phyloP scores from a whole-genome alignment of 1,140 invertebrate genomes.

The Cydia fagiglandana region DNA sequence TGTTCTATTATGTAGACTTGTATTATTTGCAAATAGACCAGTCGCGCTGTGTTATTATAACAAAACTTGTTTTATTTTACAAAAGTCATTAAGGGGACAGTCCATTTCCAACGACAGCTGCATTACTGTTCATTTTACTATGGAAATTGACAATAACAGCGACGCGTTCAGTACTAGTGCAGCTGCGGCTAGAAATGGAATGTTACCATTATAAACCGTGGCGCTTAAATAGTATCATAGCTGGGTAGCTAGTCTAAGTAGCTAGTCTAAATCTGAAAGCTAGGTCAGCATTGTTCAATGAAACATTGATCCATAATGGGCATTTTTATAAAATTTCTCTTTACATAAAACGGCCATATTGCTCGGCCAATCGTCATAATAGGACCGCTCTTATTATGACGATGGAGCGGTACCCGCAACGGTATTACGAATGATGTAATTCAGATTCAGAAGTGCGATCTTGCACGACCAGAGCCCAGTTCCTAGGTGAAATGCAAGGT shows the following conservation, averaged over 20 bases:
- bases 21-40: too few relatives aligned
- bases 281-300: constrained; percentile 4
- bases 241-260: neutral
- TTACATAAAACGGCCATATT: constrained; percentile 40
- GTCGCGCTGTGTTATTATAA: too few relatives aligned
- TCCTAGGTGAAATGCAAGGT: constrained; percentile 59
- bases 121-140: too few relatives aligned
- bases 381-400: constrained; percentile 36
- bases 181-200: too few relatives aligned
- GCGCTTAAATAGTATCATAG: constrained; percentile 12
- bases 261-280: constrained; percentile 3
- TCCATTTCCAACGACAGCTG: too few relatives aligned
- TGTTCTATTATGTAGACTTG: too few relatives aligned
- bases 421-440: constrained; percentile 66
- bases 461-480: constrained; percentile 61
- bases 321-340: constrained; percentile 19
- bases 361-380: constrained; percentile 33
- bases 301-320: constrained; percentile 12
- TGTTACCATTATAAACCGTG: neutral
- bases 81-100: too few relatives aligned
- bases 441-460: constrained; percentile 53
- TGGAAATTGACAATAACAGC: too few relatives aligned
- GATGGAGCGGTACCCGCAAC: constrained; percentile 62
- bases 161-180: too few relatives aligned
- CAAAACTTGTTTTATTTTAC: too few relatives aligned